Conservation (phyloP, 2,797 vertebrate species). For the Holocentrus rufus region DNA sequence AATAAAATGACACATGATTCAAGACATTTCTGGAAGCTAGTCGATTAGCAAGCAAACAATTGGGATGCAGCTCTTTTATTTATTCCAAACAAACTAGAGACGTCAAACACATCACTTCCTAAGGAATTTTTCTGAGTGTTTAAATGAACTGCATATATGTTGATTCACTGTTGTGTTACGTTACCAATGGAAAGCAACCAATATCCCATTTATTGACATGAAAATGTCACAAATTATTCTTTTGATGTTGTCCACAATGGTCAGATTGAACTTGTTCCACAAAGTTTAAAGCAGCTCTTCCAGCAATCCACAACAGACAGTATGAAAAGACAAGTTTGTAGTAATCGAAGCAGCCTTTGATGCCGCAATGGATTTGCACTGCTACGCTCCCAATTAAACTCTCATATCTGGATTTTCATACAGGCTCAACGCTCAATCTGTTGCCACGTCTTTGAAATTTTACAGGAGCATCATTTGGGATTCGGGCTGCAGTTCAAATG, state of each 20-base stretch:
- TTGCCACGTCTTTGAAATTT: slow-evolving; percentile 67
- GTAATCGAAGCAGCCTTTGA: slow-evolving; percentile 37
- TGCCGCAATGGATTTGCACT: slow-evolving; percentile 32
- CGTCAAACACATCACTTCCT: too few species aligned
- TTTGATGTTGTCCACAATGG: not conserved
- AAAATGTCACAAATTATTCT: not conserved
- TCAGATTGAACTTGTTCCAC: not conserved
- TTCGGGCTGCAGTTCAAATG: slow-evolving; percentile 59
- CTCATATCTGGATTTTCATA: slow-evolving; percentile 15
- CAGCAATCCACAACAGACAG: not conserved
- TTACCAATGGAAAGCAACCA: too few species aligned
- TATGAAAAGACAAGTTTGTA: slow-evolving; percentile 17
- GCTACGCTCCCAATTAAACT: slow-evolving; percentile 63
- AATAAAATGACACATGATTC: too few species aligned
- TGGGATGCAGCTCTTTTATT: too few species aligned
- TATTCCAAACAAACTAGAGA: too few species aligned
- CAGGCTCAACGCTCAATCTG: slow-evolving; percentile 57
- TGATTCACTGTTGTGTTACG: too few species aligned
- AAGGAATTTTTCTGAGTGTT: too few species aligned
- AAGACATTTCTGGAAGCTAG: too few species aligned
- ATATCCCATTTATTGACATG: too few species aligned
- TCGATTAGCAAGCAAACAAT: too few species aligned
- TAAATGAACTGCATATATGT: too few species aligned
- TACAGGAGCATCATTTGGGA: slow-evolving; percentile 54
- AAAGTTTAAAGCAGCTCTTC: not conserved